Percentiles rank a stretch among this genome's conserved stretches.
phyloP scores from a whole-genome alignment of 2,113 vertebrate species.

The Cinclus mexicanus region DNA sequence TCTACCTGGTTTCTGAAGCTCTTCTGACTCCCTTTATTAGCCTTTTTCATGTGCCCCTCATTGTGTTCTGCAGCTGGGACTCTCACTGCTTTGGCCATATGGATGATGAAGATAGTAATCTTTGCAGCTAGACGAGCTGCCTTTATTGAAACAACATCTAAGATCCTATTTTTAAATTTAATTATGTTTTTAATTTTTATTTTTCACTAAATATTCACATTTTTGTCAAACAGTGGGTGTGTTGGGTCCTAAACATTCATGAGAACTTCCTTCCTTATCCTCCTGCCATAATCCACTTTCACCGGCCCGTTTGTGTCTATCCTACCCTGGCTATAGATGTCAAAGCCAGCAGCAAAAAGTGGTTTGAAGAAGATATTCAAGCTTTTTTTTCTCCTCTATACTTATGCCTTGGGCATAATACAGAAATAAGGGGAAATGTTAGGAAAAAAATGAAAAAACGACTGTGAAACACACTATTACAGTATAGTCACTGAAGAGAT shows the following conservation, averaged over 20 bases:
- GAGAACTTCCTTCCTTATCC: not conserved
- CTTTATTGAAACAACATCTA: not conserved
- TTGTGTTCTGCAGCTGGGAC: not conserved
- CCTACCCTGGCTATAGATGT: not conserved
- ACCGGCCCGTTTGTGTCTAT: not conserved
- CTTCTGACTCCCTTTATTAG: not conserved
- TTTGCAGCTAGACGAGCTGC: not conserved
- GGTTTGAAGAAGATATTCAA: not conserved
- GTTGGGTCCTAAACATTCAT: not conserved
- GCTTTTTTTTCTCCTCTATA: fast-evolving
- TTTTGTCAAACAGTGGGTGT: not conserved
- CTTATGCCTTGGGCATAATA: not conserved
- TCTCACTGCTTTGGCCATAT: not conserved
- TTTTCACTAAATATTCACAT: not conserved
- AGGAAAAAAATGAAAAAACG: fast-evolving
- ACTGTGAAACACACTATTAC: not conserved
- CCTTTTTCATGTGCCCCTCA: not conserved
- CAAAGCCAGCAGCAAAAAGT: not conserved
- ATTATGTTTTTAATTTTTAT: not conserved
- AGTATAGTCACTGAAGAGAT: not conserved
- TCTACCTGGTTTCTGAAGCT: not conserved
- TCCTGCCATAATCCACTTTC: not conserved
- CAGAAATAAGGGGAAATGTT: not conserved
- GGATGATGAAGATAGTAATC: not conserved
- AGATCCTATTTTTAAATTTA: not conserved